phyloP scores from a whole-genome alignment of 1,140 invertebrate genomes.

The Gyrodactylus salaris region DNA sequence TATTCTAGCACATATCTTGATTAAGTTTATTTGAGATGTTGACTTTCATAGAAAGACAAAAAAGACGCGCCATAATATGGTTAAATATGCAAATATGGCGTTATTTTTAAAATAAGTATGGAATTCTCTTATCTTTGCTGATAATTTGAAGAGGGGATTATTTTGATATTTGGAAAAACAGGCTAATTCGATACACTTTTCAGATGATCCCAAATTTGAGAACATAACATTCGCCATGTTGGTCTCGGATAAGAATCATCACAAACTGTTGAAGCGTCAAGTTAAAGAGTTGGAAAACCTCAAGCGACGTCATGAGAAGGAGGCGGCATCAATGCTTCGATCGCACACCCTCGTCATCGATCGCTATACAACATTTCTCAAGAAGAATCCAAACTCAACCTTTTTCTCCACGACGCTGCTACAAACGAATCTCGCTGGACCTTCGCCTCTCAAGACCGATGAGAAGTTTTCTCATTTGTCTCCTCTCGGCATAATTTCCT shows the following conservation, averaged over 20 bases:
- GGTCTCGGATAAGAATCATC: slow-evolving; percentile 56
- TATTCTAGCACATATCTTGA: too few relatives aligned
- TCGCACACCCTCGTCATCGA: slow-evolving; percentile 37
- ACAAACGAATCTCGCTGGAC: too few relatives aligned
- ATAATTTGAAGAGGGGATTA: background rate
- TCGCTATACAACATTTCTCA: background rate
- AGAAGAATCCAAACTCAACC: background rate
- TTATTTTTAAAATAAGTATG: too few relatives aligned
- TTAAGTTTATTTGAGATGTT: too few relatives aligned
- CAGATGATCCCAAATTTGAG: slow-evolving; percentile 30
- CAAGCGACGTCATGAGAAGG: slow-evolving; percentile 66
- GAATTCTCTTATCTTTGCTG: too few relatives aligned
- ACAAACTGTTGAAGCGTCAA: slow-evolving; percentile 73
- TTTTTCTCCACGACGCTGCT: too few relatives aligned
- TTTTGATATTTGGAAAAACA: background rate
- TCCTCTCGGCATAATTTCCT: background rate
- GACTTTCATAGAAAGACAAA: too few relatives aligned
- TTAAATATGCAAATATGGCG: too few relatives aligned
- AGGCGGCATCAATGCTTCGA: slow-evolving; percentile 56
- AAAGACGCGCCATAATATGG: too few relatives aligned
- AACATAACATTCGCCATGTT: slow-evolving; percentile 58
- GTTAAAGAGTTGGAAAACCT: slow-evolving; percentile 66
- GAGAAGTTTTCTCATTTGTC: too few relatives aligned
- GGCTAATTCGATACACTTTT: slow-evolving; percentile 7
- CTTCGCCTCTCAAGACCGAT: too few relatives aligned